Conservation (phyloP, 2,888 invertebrate genomes). For the Hypolimnas misippus region DNA sequence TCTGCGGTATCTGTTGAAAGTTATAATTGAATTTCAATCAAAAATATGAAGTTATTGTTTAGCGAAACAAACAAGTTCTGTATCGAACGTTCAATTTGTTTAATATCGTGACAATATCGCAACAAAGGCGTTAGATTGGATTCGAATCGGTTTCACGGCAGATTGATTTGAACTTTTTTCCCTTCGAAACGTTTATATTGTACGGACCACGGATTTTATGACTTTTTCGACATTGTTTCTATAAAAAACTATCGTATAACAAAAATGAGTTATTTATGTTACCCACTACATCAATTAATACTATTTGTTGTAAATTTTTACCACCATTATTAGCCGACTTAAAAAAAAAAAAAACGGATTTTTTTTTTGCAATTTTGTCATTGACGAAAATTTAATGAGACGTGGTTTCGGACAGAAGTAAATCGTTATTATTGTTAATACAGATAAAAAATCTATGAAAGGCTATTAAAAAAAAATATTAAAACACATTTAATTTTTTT, state of each 20-base stretch:
- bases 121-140: conserved; percentile 24
- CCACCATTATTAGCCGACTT: no score
- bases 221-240: conserved; percentile 52
- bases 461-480: no score
- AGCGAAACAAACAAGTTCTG: neutral
- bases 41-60: conserved; percentile 1
- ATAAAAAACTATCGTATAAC: neutral
- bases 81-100: neutral
- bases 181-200: conserved; percentile 46
- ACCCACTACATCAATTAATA: no score
- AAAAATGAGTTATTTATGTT: neutral
- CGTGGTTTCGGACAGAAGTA: no score
- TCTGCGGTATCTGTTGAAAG: neutral
- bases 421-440: no score
- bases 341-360: no score
- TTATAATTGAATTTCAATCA: conserved; percentile 10
- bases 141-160: conserved; percentile 24
- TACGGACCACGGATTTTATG: conserved; percentile 54
- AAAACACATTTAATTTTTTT: no score
- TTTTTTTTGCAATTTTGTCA: no score
- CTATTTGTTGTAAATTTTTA: no score
- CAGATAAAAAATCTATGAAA: no score
- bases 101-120: conserved; percentile 8
- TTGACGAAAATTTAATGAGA: no score
- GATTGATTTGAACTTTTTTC: conserved; percentile 53